These are phyloP conservation scores for Xenotilapia longispinis DNA, from an alignment of 2,113 vertebrate species.

Conservation along the genomic window DNA sequence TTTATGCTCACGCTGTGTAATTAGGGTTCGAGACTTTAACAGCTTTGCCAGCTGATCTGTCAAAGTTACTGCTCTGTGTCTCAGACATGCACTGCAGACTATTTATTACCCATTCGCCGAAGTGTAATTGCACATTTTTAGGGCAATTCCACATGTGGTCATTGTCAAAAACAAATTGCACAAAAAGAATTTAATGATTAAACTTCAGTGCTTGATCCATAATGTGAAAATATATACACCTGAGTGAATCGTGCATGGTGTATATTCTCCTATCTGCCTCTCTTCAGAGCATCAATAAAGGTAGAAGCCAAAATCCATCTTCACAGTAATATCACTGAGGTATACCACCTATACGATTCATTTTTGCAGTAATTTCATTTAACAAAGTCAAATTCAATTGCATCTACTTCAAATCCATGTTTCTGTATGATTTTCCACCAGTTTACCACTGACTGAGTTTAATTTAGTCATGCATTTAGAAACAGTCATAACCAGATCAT, in stretches of 20 bases:
- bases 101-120: conserved; percentile 14
- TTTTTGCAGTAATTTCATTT: neutral
- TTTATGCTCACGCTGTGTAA: conserved; percentile 6
- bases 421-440: neutral
- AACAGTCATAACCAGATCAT: neutral
- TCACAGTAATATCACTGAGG: neutral
- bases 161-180: neutral
- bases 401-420: neutral
- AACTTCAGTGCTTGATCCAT: neutral
- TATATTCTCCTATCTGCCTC: neutral
- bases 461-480: neutral
- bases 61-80: conserved; percentile 7
- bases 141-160: neutral
- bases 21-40: conserved; percentile 35
- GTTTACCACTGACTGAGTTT: neutral
- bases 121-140: conserved; percentile 22
- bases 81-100: neutral
- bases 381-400: neutral
- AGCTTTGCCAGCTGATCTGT: conserved; percentile 23
- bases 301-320: neutral
- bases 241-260: neutral
- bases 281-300: neutral
- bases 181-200: neutral
- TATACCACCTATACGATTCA: fast-evolving
- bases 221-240: neutral